Conservation (phyloP, 2,113 vertebrate species). For the Misgurnus mizolepis region DNA sequence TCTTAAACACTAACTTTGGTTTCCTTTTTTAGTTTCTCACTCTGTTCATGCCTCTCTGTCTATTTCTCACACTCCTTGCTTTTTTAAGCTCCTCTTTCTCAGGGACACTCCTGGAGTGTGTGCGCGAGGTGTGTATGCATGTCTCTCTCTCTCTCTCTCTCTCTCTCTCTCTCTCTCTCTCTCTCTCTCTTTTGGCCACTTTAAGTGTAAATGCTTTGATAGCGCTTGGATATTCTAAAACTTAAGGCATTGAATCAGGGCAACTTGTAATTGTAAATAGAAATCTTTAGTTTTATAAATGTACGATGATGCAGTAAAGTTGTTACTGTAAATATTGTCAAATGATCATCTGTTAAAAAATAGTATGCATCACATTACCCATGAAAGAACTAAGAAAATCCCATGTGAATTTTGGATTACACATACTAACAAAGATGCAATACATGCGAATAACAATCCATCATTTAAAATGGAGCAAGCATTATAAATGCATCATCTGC, state of each 20-base stretch:
- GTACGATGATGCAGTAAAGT: slow-evolving; percentile 21
- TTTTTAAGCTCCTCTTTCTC: slow-evolving; percentile 37
- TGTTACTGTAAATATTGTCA: slow-evolving; percentile 14
- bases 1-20: slow-evolving; percentile 11
- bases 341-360: neutral
- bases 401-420: neutral
- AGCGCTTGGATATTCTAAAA: neutral
- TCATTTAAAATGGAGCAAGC: neutral
- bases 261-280: slow-evolving; percentile 47
- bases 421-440: neutral
- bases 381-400: neutral
- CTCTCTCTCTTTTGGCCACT: slow-evolving; percentile 12
- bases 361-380: slow-evolving; percentile 30
- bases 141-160: neutral
- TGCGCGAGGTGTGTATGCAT: slow-evolving; percentile 12
- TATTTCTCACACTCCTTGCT: neutral
- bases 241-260: slow-evolving; percentile 29
- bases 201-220: slow-evolving; percentile 17
- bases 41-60: neutral
- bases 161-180: slow-evolving; percentile 1
- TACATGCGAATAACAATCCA: neutral
- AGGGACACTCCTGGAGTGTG: slow-evolving; percentile 37
- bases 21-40: neutral
- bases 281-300: slow-evolving; percentile 25
- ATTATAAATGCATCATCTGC: slow-evolving; percentile 1